These are phyloP conservation scores for Acropora yongei DNA, from an alignment of 64 coral and sea anemone genomes.

Conservation along the genomic window DNA sequence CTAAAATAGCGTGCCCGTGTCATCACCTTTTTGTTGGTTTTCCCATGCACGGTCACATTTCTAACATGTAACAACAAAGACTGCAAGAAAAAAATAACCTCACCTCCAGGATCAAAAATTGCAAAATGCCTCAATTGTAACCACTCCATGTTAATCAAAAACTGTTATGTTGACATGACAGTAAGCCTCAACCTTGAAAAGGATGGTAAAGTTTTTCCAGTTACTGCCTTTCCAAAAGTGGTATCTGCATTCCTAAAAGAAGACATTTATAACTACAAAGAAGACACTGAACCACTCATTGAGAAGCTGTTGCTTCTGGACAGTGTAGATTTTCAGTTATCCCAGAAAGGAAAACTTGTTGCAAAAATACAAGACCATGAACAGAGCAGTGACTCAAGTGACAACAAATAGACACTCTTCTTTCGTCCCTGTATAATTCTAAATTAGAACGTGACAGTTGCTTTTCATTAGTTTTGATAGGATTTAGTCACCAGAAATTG, in stretches of 20 bases:
- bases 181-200: slow-evolving; percentile 48
- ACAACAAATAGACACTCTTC: slow-evolving; percentile 32
- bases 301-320: slow-evolving; percentile 29
- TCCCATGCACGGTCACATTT: neutral
- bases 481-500: slow-evolving; percentile 24
- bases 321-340: slow-evolving; percentile 37
- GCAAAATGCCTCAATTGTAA: slow-evolving; percentile 45
- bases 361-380: slow-evolving; percentile 24
- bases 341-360: slow-evolving; percentile 32
- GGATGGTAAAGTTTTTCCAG: slow-evolving; percentile 32
- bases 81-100: slow-evolving; percentile 55
- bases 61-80: slow-evolving; percentile 56
- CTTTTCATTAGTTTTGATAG: slow-evolving; percentile 28
- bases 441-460: slow-evolving; percentile 27
- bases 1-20: no score
- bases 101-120: slow-evolving; percentile 37
- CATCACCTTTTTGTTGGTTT: no score
- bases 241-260: slow-evolving; percentile 40
- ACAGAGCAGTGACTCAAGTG: slow-evolving; percentile 16
- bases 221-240: slow-evolving; percentile 60
- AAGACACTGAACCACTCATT: slow-evolving; percentile 39
- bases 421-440: slow-evolving; percentile 19
- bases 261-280: slow-evolving; percentile 60
- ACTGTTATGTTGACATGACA: slow-evolving; percentile 57
- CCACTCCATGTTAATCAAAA: slow-evolving; percentile 52